phyloP scores from a whole-genome alignment of 1,140 invertebrate species.

The Andrena cerasifolii region DNA sequence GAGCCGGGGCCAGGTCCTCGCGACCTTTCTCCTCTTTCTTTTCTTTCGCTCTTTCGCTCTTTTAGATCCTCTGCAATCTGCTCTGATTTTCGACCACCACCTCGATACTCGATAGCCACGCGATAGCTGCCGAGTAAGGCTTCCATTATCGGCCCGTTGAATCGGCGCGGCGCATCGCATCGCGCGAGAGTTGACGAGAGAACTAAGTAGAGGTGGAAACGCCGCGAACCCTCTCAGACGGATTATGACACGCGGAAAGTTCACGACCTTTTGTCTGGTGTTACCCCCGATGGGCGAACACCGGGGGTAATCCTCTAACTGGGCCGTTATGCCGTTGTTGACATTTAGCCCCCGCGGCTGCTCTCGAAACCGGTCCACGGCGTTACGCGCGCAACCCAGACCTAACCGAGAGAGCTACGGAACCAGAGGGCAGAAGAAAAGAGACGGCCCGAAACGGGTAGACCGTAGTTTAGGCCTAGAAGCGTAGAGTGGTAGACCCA shows the following conservation, averaged over 20 bases:
- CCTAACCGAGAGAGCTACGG: constrained; percentile 30
- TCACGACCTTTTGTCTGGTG: constrained; percentile 78
- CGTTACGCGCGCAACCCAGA: constrained; percentile 43
- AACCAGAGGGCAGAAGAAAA: constrained; percentile 25
- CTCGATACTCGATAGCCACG: too few species aligned
- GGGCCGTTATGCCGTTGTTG: constrained; percentile 79
- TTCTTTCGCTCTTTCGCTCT: not conserved
- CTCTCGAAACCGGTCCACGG: constrained; percentile 72
- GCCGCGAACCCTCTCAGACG: constrained; percentile 73
- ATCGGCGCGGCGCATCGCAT: too few species aligned
- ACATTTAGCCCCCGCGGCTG: constrained; percentile 76
- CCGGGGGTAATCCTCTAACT: constrained; percentile 77
- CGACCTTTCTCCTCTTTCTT: not conserved
- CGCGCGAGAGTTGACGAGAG: too few species aligned
- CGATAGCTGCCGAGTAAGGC: too few species aligned
- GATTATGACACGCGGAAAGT: constrained; percentile 79
- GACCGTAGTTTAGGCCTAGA: too few species aligned
- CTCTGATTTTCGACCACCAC: too few species aligned
- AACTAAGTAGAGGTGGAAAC: constrained; percentile 12
- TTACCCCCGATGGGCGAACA: constrained; percentile 62
- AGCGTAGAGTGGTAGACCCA: too few species aligned
- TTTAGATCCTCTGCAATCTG: too few species aligned
- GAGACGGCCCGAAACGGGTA: constrained; percentile 35
- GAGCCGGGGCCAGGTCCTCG: not conserved
- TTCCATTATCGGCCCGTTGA: too few species aligned